Conservation (phyloP, 2,797 vertebrate genomes). For the Loriculus beryllinus region DNA sequence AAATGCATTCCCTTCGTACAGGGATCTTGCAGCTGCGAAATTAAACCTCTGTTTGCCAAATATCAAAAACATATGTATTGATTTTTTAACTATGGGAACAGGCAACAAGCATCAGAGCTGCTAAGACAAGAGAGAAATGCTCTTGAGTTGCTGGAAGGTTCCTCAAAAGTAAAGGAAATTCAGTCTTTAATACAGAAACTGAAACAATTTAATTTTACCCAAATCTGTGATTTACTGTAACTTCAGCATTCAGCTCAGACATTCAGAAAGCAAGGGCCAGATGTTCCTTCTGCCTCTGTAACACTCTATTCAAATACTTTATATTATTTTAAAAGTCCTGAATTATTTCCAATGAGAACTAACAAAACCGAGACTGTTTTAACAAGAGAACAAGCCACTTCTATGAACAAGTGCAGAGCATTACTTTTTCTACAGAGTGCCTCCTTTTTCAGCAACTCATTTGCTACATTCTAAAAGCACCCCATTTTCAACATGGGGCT, state of each 20-base stretch:
- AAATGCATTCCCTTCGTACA: constrained; percentile 63
- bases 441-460: not conserved
- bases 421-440: not conserved
- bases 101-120: constrained; percentile 51
- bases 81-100: constrained; percentile 71
- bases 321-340: not conserved
- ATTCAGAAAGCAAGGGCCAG: constrained; percentile 43
- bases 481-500: not conserved
- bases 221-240: constrained; percentile 40
- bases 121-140: constrained; percentile 55
- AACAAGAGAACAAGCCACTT: not conserved
- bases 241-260: constrained; percentile 36
- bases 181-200: constrained; percentile 50
- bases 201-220: constrained; percentile 47
- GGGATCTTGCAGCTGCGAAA: constrained; percentile 75
- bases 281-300: constrained; percentile 24
- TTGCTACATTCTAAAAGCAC: not conserved
- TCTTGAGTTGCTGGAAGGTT: constrained; percentile 52
- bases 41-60: constrained; percentile 73
- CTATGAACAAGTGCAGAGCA: not conserved
- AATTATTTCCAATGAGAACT: not conserved
- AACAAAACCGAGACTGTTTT: not conserved
- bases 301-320: not conserved
- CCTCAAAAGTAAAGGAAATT: constrained; percentile 63
- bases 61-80: constrained; percentile 77